Evolutionary conservation across 2,797 vertebrate genomes (phyloP).

Genomic region (Cebuella pygmaea): DNA sequence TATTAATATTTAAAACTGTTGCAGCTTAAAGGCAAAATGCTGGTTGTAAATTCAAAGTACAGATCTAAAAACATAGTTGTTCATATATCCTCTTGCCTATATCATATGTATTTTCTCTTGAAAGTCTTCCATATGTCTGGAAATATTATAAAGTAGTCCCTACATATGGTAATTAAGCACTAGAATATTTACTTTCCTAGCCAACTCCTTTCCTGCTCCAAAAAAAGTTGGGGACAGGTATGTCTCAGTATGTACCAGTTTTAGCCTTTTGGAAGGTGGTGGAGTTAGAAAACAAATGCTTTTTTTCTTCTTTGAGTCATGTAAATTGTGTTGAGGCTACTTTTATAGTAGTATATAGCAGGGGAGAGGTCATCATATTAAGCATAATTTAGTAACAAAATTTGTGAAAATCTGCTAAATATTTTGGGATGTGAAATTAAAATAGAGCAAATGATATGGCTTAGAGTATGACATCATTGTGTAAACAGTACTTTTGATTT

Average conservation of each 20-base stretch:
- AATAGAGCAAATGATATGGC: neutral
- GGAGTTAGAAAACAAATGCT: conserved; percentile 11
- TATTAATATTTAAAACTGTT: conserved; percentile 27
- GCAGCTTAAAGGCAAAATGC: conserved; percentile 34
- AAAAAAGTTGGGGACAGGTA: neutral
- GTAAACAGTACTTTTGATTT: conserved; percentile 17
- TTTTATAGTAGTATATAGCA: neutral
- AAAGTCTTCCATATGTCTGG: conserved; percentile 18
- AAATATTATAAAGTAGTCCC: conserved; percentile 22
- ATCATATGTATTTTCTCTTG: conserved; percentile 18
- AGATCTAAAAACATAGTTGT: conserved; percentile 16
- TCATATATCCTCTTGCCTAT: neutral
- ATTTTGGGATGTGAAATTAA: conserved; percentile 19
- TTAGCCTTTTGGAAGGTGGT: conserved; percentile 30
- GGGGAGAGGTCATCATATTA: neutral
- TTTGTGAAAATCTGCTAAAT: conserved; percentile 29
- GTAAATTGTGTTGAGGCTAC: conserved; percentile 16
- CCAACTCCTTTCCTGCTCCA: neutral
- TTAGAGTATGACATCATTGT: neutral
- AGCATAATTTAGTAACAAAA: conserved; percentile 17
- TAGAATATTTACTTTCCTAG: conserved; percentile 48
- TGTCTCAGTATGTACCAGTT: neutral
- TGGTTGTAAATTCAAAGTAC: conserved; percentile 23
- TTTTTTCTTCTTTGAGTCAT: conserved; percentile 17
- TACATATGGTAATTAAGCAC: neutral